Evolutionary conservation across 2,888 invertebrate genomes (phyloP), one percentile per base, ranked within the genome.

Genomic region (Lagria hirta): DNA sequence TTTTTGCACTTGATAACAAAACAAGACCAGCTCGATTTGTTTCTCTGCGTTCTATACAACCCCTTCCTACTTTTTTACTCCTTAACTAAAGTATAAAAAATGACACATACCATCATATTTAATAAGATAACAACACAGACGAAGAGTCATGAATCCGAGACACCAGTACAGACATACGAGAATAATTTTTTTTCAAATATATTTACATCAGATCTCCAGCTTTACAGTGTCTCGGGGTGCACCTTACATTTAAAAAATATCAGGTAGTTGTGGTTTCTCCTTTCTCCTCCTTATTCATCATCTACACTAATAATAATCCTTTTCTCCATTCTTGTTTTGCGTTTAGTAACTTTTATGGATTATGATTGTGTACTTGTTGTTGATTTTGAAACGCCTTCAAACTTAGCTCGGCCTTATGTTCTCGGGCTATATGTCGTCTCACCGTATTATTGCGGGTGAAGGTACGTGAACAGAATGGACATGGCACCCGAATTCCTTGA

Each of bases 371-470:
- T 58, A 79, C 76, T 49, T 78, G 75, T 52, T 72, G 72, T 61
- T 77, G 80, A 43, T 67, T 65, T 61, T 79, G 63, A 48, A 61
- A 63, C 17, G 63, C 61, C 60, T 83, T 82, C 65, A 83, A 75
- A 69, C 81, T 83, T 52, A 78, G 69, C 69, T 81, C 81, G 61
- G 85, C 82, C 74, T 89, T 90, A 64, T 91, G 91, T 74, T 92
- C 91, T 58, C 92, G 83, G 17, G 91, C 90, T 69, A 92, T 91
- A 72, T 92, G 92, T 52, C 91, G 82, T 50, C 92, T 81, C 64
- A 92, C 91, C 16, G 91, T 92, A 76, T 92, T 92, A 79, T 92
- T 92, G 64, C 92, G 83, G 57, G 92, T 92, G 74, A 92, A 92
- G 27, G 91, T 92, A 63, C 91, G 84, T 65, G 87, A 80, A 75